Evolutionary conservation across 1,140 invertebrate genomes (phyloP), one percentile per base, ranked within the genome.

Genomic region (Maniola jurtina): DNA sequence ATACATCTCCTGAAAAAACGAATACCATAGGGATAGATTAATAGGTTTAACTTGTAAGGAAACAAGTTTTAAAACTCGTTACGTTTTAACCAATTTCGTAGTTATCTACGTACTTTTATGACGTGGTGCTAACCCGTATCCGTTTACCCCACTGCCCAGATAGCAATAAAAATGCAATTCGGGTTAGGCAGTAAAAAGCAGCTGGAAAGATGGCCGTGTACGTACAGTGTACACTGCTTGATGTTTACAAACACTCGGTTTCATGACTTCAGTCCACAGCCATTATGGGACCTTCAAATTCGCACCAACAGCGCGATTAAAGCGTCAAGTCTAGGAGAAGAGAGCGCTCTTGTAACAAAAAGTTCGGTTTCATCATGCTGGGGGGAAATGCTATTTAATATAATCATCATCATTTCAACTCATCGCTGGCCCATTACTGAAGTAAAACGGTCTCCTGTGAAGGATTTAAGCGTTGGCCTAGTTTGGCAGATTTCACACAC

Each of bases 171-270:
- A 55, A 55, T 34, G 52, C 52, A 55, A 34, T 55, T 55, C 52
- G 52, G 52, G 52, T 55, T 55, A 2, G 6, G 52, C 33, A 34
- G 34, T 55, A 55, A 55, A 55, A 34, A 13, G 9, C 13, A 55
- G 16, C 5, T 25, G 25, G 50, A 11, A 34, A 33, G 42, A 52
- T 57, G 16, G 15, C 8, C 40, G 40, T 16, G 6, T 15, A 7
- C 6, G 7, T 80, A 79, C 76, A 75, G 67, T 71, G 71, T 71
- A 76, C 78, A 81, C 66, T 70, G 61, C 62, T 62, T 66, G 56
- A 68, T 86, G 84, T 86, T 86, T 86, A 86, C 81, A 81, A 84
- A 83, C 81, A 83, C 75, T 75, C 73, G 71, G 68, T 75, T 76
- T 70, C 68, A 72, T 48, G 52, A 55, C 25, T 34, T 11, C 33